Conservation (phyloP, 2,888 invertebrate species). For the Sminthurides aquaticus region DNA sequence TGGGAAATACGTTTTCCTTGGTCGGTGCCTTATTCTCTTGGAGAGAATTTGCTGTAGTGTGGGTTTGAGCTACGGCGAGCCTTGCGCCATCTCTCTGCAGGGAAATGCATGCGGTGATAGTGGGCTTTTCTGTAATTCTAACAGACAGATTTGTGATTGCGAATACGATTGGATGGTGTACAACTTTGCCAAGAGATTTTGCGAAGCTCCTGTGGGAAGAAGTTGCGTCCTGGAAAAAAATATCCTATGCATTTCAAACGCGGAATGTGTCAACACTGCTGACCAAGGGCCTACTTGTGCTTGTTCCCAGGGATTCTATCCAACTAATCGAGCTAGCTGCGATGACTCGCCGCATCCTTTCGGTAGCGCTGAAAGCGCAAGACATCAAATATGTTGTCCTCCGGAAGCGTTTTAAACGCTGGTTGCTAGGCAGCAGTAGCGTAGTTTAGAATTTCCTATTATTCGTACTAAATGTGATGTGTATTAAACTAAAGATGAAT, state of each 20-base stretch:
- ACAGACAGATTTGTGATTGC: conserved; percentile 6
- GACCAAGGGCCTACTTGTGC: neutral
- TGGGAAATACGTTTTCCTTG: too few species aligned
- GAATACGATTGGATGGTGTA: conserved; percentile 6
- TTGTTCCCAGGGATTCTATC: conserved; percentile 2
- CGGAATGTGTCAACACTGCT: conserved; percentile 2
- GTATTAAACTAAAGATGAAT: too few species aligned
- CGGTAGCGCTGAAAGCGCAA: neutral
- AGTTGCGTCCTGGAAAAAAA: neutral
- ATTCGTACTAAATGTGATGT: neutral
- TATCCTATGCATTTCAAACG: neutral
- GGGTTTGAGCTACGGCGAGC: conserved; percentile 12
- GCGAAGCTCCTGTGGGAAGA: conserved; percentile 7
- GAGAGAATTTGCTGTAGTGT: too few species aligned
- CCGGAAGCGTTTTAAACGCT: neutral
- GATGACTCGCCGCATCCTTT: neutral
- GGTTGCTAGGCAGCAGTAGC: neutral
- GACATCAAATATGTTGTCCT: conserved; percentile 2
- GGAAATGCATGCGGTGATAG: neutral
- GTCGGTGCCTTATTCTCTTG: too few species aligned
- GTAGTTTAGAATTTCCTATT: neutral
- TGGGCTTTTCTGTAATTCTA: conserved; percentile 10
- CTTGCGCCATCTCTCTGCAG: conserved; percentile 8
- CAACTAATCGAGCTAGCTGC: neutral
- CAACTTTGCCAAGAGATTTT: conserved; percentile 1